phyloP scores from a whole-genome alignment of 2,888 invertebrate species.

The Dilophus febrilis region DNA sequence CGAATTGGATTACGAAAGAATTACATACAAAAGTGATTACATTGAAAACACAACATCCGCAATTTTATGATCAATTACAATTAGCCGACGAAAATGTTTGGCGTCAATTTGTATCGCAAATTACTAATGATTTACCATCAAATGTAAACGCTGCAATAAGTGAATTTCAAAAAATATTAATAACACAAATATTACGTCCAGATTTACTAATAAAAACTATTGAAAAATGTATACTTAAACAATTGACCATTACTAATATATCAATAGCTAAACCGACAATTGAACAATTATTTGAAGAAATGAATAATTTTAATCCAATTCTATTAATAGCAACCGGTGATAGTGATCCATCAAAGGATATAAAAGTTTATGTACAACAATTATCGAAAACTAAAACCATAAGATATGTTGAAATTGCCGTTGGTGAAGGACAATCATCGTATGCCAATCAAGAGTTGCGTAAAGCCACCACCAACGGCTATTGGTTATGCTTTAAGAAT shows the following conservation, averaged over 20 bases:
- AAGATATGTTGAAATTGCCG: conserved; percentile 49
- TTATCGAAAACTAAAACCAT: conserved; percentile 23
- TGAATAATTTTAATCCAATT: conserved; percentile 44
- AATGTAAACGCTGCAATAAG: conserved; percentile 30
- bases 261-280: conserved; percentile 23
- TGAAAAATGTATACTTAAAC: conserved; percentile 47
- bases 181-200: conserved; percentile 65
- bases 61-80: conserved; percentile 19
- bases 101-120: conserved; percentile 18
- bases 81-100: conserved; percentile 24
- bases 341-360: conserved; percentile 75
- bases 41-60: conserved; percentile 19
- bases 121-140: conserved; percentile 32
- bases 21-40: conserved; percentile 20
- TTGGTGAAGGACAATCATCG: conserved; percentile 64
- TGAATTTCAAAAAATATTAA: conserved; percentile 64
- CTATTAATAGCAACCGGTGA: conserved; percentile 76
- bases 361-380: conserved; percentile 44
- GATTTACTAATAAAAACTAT: conserved; percentile 67
- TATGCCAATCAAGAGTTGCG: conserved; percentile 38
- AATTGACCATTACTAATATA: conserved; percentile 36
- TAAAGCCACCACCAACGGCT: conserved; percentile 41
- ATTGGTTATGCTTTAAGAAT: conserved; percentile 69
- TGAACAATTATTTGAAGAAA: conserved; percentile 23
- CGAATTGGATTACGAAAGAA: conserved; percentile 24